Percentiles rank a stretch among this genome's conserved stretches.
Conservation (phyloP, 2,888 invertebrate species). For the Automeris io region DNA sequence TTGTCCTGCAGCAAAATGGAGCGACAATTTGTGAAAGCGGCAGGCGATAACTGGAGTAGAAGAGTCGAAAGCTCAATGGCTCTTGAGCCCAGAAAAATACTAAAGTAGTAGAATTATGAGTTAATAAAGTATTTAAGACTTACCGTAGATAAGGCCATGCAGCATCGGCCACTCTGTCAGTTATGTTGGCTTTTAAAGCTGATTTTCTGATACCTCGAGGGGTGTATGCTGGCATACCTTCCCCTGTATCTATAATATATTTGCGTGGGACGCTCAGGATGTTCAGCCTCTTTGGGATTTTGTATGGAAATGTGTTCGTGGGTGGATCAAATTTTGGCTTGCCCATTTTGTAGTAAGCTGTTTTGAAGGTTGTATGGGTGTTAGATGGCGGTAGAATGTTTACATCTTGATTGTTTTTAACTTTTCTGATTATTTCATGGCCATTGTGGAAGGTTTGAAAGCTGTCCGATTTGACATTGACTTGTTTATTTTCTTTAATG, state of each 20-base stretch:
- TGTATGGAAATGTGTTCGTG: constrained; percentile 42
- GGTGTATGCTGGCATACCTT: constrained; percentile 45
- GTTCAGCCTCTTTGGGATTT: constrained; percentile 42
- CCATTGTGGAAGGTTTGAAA: constrained; percentile 10
- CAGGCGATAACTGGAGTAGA: too few relatives aligned
- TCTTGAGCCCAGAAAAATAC: background rate
- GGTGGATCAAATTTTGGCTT: constrained; percentile 45
- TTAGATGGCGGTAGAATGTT: constrained; percentile 11
- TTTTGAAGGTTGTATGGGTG: constrained; percentile 30
- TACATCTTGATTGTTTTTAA: constrained; percentile 17
- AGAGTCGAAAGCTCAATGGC: too few relatives aligned
- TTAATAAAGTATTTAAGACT: constrained; percentile 18
- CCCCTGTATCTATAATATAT: constrained; percentile 33
- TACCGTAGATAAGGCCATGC: constrained; percentile 59
- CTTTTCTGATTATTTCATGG: constrained; percentile 9
- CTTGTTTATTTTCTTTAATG: too few relatives aligned
- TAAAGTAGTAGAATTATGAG: too few relatives aligned
- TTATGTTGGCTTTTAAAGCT: constrained; percentile 33
- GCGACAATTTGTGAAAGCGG: too few relatives aligned
- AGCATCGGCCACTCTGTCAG: constrained; percentile 49
- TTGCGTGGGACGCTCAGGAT: constrained; percentile 43
- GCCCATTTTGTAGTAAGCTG: constrained; percentile 44
- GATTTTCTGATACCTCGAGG: constrained; percentile 43
- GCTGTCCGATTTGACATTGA: background rate
- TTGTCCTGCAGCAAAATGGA: too few relatives aligned